Evolutionary conservation across 2,797 vertebrate species (phyloP).

Genomic region (Scolopax bukidnonensis): DNA sequence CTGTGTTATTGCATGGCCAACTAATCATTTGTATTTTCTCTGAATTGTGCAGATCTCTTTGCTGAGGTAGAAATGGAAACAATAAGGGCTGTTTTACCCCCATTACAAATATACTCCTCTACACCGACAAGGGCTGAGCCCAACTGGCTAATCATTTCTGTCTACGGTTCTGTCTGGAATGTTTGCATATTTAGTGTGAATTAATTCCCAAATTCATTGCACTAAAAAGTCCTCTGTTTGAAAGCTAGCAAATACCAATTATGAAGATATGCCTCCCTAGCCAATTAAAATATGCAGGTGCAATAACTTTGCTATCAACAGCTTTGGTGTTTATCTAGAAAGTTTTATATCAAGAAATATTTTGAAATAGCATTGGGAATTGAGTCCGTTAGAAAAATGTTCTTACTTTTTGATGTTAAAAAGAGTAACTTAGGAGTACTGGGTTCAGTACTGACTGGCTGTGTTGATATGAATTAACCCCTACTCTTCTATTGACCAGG

Average conservation of each 20-base stretch:
- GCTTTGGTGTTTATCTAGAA: constrained; percentile 29
- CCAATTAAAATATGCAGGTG: constrained; percentile 46
- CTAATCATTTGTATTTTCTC: background rate
- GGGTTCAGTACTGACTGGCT: background rate
- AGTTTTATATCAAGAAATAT: background rate
- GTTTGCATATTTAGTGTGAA: background rate
- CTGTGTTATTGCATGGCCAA: background rate
- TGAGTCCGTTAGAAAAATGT: background rate
- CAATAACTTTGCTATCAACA: background rate
- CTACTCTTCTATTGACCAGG: background rate
- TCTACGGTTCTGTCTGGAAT: background rate
- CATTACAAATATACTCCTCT: background rate
- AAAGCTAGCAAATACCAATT: constrained; percentile 14
- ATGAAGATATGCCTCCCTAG: background rate
- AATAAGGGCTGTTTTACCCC: background rate
- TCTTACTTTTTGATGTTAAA: background rate
- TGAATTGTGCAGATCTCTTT: background rate
- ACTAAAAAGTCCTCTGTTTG: constrained; percentile 14
- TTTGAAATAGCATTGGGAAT: constrained; percentile 16
- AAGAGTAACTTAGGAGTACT: background rate
- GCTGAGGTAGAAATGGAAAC: background rate
- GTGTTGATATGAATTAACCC: background rate
- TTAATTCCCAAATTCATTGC: background rate
- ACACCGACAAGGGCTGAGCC: background rate
- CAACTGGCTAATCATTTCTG: background rate